Conservation (phyloP, 2,113 vertebrate species). For the Ictidomys tridecemlineatus region DNA sequence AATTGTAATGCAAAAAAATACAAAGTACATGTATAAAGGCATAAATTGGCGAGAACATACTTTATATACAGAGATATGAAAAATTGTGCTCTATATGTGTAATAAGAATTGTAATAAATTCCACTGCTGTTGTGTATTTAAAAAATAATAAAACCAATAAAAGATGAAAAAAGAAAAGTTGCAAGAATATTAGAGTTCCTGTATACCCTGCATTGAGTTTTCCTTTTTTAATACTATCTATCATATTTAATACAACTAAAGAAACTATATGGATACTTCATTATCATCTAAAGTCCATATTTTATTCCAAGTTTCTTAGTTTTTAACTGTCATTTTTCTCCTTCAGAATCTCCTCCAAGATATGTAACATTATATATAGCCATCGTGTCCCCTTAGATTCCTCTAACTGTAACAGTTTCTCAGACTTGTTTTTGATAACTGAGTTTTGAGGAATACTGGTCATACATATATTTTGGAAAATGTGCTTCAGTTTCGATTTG, state of each 20-base stretch:
- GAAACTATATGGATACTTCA: not conserved
- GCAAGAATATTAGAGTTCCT: not conserved
- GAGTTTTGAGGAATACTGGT: not conserved
- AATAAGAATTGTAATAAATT: no score
- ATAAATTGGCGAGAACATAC: no score
- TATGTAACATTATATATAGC: not conserved
- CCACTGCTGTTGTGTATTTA: no score
- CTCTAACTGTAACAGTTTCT: not conserved
- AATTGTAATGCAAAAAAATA: no score
- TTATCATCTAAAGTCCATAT: not conserved
- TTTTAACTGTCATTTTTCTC: slow-evolving; percentile 28
- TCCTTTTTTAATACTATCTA: not conserved
- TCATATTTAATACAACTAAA: not conserved
- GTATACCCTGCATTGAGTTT: not conserved
- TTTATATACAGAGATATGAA: no score
- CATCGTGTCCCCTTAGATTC: not conserved
- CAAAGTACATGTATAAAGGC: no score
- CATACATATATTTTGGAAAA: not conserved
- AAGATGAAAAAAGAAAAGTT: not conserved
- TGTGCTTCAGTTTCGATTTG: not conserved
- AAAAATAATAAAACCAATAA: no score
- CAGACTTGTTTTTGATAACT: not conserved
- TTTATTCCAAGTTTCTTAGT: slow-evolving; percentile 15
- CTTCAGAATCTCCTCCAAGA: not conserved
- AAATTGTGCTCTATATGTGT: no score